Base-by-base conservation (phyloP, 1,140 invertebrate genomes). In the Megalopta genalis region DNA sequence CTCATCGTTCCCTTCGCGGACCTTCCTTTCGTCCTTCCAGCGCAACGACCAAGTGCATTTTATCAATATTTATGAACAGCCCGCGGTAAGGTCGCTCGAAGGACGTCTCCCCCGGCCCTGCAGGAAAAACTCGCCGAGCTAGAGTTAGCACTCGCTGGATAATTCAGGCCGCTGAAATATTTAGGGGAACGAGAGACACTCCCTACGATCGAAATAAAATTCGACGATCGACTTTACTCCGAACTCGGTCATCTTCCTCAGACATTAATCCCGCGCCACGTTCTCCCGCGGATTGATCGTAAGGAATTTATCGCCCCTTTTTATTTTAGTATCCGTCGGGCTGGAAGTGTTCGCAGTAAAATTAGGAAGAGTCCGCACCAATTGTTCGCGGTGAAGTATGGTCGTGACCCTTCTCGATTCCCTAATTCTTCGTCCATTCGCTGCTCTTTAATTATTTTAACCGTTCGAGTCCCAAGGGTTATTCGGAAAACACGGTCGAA, bases 51-150 rank as follows among this genome's bases (percentile, higher is more conserved):
- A 81, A 85, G 80, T 67, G 78, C 77, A 42, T 84, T 85, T 87
- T 81, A 79, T 89, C 86, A 85, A 89, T 90, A 90, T 90, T 91
- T 87, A 90, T 90, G 87, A 88, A 88, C 81, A 80, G 77, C 80
- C 84, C 83, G 74, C 87, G 84, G 86, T 88, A 87, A 88, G 89
- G 89, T 89, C 89, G 81, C 57, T 81, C 65, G 63, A 79, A 89
- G 86, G 75, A 89, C 83, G 84, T 86, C 85, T 87, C 69, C 82
- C n/a, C 81, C 73, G 76, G 78, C 77, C 74, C 82, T 79, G 32
- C 39, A 18, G 37, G 60, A 65, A 66, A 72, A 60, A 27, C 14
- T 60, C 52, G 12, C 49, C 67, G 49, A 69, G 54, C 54, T 54
- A 32, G 49, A 18, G 8, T 52, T 49, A 37, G 25, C 18, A 21